Base-by-base conservation (phyloP, 37 sponge, comb jelly and placozoan genomes). In the Oscarella lobularis region DNA sequence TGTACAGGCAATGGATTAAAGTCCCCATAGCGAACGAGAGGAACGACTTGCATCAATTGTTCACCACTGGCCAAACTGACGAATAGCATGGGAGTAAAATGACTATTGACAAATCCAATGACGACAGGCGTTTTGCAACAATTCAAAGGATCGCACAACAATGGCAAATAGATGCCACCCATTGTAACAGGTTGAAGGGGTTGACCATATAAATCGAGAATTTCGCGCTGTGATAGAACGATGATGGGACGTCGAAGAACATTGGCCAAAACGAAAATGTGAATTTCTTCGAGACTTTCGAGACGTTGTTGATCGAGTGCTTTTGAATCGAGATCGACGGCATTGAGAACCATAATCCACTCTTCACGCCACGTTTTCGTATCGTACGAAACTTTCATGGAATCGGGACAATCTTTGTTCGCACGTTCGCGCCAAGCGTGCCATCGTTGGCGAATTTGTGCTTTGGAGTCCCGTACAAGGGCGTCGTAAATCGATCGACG, bases 211-310 rank as follows among this genome's bases (percentile, higher is more conserved):
- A 48, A 9, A 48, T 20, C 20, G 20, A 27, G 20, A 20, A 48
- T 9, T 48, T 9, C 20, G 60, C 20, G 60, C 60, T 48, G 60
- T 27, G 60, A 48, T 48, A 48, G 9, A 20, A 48, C 60, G 60
- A 48, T 48, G 60, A 48, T 48, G 14, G 60, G 60, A 9, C 60
- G 60, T 27, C 60, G 20, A 48, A 48, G 60, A 48, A 48, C 60
- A 20, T 48, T 48, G 14, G 60, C 60, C 20, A 48, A 48, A 9
- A 48, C 60, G 20, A 48, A 48, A 48, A 48, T 48, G 60, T 48
- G 60, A 27, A 48, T 48, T 48, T 48, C 60, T 20, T 48, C 60
- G 60, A 48, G 60, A 48, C 60, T 48, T 27, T 48, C 60, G 60
- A 48, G 20, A 27, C 60, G 60, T 48, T 48, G 60, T 27, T 48